Base-by-base conservation (phyloP, 2,888 invertebrate species). In the Cephus pygmeus region DNA sequence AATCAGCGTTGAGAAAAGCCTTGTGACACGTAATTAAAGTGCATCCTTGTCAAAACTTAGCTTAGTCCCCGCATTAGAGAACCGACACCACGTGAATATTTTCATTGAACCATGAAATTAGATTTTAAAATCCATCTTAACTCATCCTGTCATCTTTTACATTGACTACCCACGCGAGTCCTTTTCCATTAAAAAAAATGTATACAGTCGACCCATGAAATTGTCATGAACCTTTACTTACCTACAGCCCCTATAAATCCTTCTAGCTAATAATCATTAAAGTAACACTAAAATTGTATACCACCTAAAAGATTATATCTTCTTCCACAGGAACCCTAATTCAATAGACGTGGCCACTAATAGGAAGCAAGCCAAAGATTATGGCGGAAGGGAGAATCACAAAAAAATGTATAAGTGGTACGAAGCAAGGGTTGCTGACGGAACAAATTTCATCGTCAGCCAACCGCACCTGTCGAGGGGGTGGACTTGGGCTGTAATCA, bases 381-480 rank as follows among this genome's bases (percentile, higher is more conserved):
- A 56, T 56, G 56, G 56, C 56, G 0, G 56, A 56, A 9, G 9
- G 56, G 23, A 56, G 56, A 1, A 9, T 23, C 40, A 56, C 23
- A 56, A 40, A 56, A 31, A 56, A 56, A 56, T 56, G 23, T 56
- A 23, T 56, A 56, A 56, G 56, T 56, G 56, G 56, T 56, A 23
- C 56, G 56, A 56, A 23, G 56, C 56, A 56, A 56, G 23, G 80
- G 82, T 76, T 85, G 85, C 85, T 85, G 85, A 85, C 85, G 82
- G 85, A 84, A 85, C 85, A 85, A 56, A 85, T 85, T 85, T 85
- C 83, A 83, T 85, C 85, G 83, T 81, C 80, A 79, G 77, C 81
- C 84, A 23, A 23, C 56, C 56, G 23, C 56, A 56, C 23, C 56
- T 56, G 56, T 23, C 56, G 23, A 23, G 56, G 56, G 56, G 56